A percentile compares a stretch with the other conserved stretches of the same genome.
Conservation (phyloP, 2,888 invertebrate genomes). For the Neoaliturus tenellus region DNA sequence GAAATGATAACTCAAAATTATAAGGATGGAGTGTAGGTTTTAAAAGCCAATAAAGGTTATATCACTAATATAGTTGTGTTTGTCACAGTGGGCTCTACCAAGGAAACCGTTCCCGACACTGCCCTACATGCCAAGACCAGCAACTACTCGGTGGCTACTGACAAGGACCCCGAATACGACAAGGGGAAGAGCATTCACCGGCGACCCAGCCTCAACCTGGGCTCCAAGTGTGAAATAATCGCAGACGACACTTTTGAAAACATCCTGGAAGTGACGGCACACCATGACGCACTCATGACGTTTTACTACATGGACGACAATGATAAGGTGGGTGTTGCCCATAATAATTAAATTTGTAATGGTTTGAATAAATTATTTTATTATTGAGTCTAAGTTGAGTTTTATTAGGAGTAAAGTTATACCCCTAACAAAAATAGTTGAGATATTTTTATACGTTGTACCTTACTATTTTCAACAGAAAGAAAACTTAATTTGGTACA, state of each 20-base stretch:
- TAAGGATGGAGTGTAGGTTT: too few relatives aligned
- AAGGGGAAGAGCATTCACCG: slow-evolving; percentile 69
- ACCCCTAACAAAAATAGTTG: too few relatives aligned
- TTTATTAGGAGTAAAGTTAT: too few relatives aligned
- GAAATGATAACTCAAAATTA: too few relatives aligned
- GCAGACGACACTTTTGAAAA: slow-evolving; percentile 76
- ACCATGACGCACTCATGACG: slow-evolving; percentile 92
- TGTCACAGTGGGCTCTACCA: slow-evolving; percentile 38
- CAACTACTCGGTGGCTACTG: neutral
- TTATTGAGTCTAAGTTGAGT: too few relatives aligned
- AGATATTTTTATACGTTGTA: too few relatives aligned
- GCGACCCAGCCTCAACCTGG: slow-evolving; percentile 71
- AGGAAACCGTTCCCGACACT: slow-evolving; percentile 47
- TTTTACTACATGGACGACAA: slow-evolving; percentile 94
- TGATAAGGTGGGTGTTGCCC: slow-evolving; percentile 79
- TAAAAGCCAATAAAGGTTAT: too few relatives aligned
- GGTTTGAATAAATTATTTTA: neutral
- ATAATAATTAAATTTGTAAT: neutral
- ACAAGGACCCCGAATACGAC: slow-evolving; percentile 19
- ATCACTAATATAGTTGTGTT: too few relatives aligned
- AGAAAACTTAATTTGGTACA: too few relatives aligned
- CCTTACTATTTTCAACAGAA: too few relatives aligned
- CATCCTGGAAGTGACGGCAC: slow-evolving; percentile 79
- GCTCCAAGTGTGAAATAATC: slow-evolving; percentile 67
- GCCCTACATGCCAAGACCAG: slow-evolving; percentile 25